phyloP scores from a whole-genome alignment of 2,797 vertebrate genomes.

The Chaunax sp. region DNA sequence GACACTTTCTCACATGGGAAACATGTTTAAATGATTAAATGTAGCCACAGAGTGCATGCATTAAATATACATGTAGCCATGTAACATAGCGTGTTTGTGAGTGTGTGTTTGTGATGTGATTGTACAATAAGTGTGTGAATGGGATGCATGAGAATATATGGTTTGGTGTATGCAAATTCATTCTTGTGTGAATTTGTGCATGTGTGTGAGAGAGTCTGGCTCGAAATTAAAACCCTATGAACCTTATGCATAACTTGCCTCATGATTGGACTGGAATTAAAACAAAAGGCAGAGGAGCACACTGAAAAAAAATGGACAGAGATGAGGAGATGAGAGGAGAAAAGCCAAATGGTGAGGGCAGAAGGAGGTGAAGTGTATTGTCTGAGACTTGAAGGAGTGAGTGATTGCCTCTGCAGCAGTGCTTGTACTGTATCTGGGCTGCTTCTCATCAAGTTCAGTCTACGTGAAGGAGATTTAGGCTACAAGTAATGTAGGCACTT shows the following conservation, averaged over 20 bases:
- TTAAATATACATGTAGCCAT: conserved; percentile 65
- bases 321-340: background rate
- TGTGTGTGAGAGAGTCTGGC: conserved; percentile 29
- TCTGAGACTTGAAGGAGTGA: conserved; percentile 49
- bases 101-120: conserved; percentile 24
- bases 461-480: conserved; percentile 10
- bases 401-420: conserved; percentile 54
- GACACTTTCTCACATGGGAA: conserved; percentile 58
- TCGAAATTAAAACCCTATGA: conserved; percentile 81
- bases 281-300: conserved; percentile 74
- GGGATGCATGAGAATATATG: conserved; percentile 22
- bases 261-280: conserved; percentile 76
- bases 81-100: conserved; percentile 21
- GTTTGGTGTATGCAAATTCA: conserved; percentile 41
- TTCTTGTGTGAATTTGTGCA: conserved; percentile 46
- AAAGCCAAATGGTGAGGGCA: conserved; percentile 25
- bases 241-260: conserved; percentile 72
- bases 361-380: conserved; percentile 37
- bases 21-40: conserved; percentile 65
- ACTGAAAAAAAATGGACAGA: conserved; percentile 15
- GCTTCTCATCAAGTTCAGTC: conserved; percentile 63
- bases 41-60: conserved; percentile 47
- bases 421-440: conserved; percentile 57
- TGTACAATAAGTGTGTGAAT: conserved; percentile 23
- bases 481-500: conserved; percentile 1